These are phyloP conservation scores for Drosophila pachea DNA, from an alignment of 1,140 invertebrate species.

Conservation along the genomic window DNA sequence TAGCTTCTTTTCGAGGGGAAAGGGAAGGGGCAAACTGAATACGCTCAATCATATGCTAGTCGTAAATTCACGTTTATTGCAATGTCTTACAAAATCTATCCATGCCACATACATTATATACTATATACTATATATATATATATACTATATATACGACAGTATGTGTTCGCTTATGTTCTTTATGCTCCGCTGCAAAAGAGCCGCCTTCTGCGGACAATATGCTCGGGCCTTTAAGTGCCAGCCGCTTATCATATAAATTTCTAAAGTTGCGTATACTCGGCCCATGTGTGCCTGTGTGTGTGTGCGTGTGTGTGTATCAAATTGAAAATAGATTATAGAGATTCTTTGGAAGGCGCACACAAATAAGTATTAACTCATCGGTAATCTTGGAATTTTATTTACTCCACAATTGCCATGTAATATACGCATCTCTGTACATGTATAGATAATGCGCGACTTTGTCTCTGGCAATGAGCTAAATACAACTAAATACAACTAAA, in stretches of 20 bases:
- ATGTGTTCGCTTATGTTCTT: too few relatives aligned
- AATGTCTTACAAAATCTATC: conserved; percentile 33
- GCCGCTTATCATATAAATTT: conserved; percentile 43
- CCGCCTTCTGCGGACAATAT: conserved; percentile 13
- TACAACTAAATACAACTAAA: too few relatives aligned
- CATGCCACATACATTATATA: too few relatives aligned
- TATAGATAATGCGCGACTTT: conserved; percentile 40
- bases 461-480: conserved; percentile 52
- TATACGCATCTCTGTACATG: conserved; percentile 18
- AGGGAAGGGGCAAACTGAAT: conserved; percentile 4
- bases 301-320: background rate
- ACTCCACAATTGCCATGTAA: conserved; percentile 14
- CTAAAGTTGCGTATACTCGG: conserved; percentile 30
- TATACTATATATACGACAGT: too few relatives aligned
- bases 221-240: conserved; percentile 23
- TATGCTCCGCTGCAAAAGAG: conserved; percentile 11
- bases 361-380: conserved; percentile 37
- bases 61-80: conserved; percentile 42
- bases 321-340: conserved; percentile 6
- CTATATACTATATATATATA: conserved; percentile 16
- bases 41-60: conserved; percentile 18
- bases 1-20: conserved; percentile 6
- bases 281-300: background rate
- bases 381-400: conserved; percentile 28
- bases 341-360: conserved; percentile 14